These are phyloP conservation scores for Eugnorisma glareosa DNA, from an alignment of 2,888 invertebrate species.

Conservation along the genomic window DNA sequence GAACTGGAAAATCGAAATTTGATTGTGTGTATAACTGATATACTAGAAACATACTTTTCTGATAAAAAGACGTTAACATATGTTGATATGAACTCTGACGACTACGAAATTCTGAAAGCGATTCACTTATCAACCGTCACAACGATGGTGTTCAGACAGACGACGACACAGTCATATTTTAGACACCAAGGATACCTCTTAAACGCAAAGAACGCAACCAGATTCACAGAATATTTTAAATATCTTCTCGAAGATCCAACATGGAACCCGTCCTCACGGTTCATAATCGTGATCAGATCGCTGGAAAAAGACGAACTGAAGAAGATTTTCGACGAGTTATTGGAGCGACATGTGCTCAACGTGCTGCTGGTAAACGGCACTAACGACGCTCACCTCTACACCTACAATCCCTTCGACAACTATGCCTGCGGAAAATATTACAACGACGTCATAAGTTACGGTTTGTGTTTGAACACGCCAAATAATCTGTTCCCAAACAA, in stretches of 20 bases:
- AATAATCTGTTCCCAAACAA: conserved; percentile 70
- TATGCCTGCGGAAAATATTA: conserved; percentile 79
- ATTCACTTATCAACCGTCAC: conserved; percentile 52
- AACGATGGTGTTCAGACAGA: conserved; percentile 30
- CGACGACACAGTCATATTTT: conserved; percentile 7
- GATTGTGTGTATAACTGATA: conserved; percentile 47
- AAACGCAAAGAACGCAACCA: conserved; percentile 44
- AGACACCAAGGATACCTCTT: conserved; percentile 71
- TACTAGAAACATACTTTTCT: conserved; percentile 61
- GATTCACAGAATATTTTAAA: conserved; percentile 55
- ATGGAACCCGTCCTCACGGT: conserved; percentile 75
- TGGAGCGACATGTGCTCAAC: conserved; percentile 69
- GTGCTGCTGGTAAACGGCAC: conserved; percentile 74
- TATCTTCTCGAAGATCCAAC: conserved; percentile 65
- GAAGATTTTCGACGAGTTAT: conserved; percentile 72
- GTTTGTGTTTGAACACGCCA: conserved; percentile 69
- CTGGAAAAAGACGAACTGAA: conserved; percentile 58
- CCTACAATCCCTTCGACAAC: conserved; percentile 80
- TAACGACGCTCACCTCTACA: conserved; percentile 70
- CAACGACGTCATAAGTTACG: conserved; percentile 71
- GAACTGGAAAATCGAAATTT: conserved; percentile 11
- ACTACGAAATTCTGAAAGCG: conserved; percentile 48
- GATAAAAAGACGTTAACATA: conserved; percentile 53
- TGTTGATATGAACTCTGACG: conserved; percentile 44
- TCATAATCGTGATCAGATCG: conserved; percentile 69